Evolutionary conservation across 2,113 vertebrate genomes (phyloP).

Genomic region (Peromyscus leucopus): DNA sequence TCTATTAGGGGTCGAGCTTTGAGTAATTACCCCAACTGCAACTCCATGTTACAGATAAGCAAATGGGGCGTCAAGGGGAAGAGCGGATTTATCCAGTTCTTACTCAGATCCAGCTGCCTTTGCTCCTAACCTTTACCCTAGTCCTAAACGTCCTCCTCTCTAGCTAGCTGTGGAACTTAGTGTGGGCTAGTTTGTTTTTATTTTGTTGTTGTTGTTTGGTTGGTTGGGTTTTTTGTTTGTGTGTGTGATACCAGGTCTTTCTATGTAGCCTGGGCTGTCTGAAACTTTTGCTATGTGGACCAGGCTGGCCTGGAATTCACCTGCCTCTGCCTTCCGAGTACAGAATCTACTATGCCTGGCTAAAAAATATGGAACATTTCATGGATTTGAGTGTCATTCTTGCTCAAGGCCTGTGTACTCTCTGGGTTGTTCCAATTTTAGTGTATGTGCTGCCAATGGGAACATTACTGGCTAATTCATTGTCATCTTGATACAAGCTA

Average conservation of each 20-base stretch:
- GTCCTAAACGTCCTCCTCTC: too few species aligned
- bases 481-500: neutral
- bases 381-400: neutral
- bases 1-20: neutral
- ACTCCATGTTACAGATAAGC: neutral
- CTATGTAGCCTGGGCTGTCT: neutral
- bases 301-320: neutral
- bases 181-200: neutral
- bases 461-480: neutral
- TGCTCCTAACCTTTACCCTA: neutral
- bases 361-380: neutral
- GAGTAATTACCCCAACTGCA: neutral
- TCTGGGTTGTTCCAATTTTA: neutral
- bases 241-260: neutral
- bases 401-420: neutral
- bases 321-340: neutral
- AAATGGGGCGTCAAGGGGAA: neutral
- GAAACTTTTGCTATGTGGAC: neutral
- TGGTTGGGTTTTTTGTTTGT: neutral
- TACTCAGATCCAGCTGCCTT: neutral
- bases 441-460: neutral
- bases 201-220: neutral
- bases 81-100: neutral
- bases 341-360: neutral
- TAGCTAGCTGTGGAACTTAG: neutral